Evolutionary conservation across 2,888 invertebrate genomes (phyloP).

Genomic region (Adela reaumurella): DNA sequence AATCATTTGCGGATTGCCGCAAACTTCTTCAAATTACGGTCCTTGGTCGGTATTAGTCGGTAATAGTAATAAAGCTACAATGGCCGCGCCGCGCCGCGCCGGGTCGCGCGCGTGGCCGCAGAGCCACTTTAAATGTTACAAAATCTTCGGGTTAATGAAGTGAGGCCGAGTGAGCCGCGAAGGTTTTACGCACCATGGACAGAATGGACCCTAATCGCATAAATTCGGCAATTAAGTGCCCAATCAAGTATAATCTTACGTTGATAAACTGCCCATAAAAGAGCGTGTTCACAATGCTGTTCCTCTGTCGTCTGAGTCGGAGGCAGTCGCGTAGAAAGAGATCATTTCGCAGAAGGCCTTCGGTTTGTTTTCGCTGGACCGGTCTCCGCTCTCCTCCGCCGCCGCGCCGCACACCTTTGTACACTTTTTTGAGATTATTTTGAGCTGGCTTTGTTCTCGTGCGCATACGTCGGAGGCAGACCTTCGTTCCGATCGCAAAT

Average conservation of each 20-base stretch:
- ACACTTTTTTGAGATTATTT: not conserved
- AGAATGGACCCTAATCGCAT: not conserved
- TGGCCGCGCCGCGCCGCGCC: too few species aligned
- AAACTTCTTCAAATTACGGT: too few species aligned
- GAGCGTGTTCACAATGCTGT: not conserved
- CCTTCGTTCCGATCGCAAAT: constrained; percentile 36
- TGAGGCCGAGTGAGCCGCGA: too few species aligned
- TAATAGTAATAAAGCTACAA: too few species aligned
- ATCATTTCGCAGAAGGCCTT: not conserved
- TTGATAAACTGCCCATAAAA: not conserved
- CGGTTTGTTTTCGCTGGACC: not conserved
- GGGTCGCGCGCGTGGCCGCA: not conserved
- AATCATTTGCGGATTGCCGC: too few species aligned
- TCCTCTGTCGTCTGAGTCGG: not conserved
- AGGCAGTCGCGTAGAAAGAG: not conserved
- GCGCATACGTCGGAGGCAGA: constrained; percentile 2
- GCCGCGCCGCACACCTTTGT: not conserved
- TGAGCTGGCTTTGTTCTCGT: not conserved
- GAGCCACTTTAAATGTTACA: not conserved
- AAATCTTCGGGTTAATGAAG: not conserved
- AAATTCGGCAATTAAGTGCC: not conserved
- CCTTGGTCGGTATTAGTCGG: too few species aligned
- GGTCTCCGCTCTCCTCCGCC: too few species aligned
- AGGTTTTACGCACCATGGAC: not conserved
- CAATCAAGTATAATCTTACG: not conserved